Conservation (phyloP, 2,888 invertebrate genomes). For the Sipha maydis region DNA sequence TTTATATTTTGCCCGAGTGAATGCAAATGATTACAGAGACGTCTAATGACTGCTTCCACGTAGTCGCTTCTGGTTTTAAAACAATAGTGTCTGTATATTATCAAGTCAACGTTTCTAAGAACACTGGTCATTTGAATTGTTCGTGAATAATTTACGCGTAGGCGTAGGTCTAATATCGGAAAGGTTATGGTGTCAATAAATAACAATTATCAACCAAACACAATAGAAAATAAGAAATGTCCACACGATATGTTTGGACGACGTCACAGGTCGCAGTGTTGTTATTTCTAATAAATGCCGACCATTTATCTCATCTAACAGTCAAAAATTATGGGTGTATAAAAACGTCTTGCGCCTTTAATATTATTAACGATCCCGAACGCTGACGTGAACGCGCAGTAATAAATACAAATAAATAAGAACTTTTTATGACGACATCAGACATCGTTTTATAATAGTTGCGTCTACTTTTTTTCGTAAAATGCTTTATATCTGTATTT, state of each 20-base stretch:
- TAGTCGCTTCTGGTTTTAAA: too few relatives aligned
- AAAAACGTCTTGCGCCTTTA: constrained; percentile 8
- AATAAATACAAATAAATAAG: constrained; percentile 49
- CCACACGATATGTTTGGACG: not conserved
- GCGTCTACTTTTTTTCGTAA: not conserved
- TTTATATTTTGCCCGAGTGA: too few relatives aligned
- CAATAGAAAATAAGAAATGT: not conserved
- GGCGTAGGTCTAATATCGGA: too few relatives aligned
- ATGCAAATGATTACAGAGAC: too few relatives aligned
- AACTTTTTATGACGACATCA: constrained; percentile 40
- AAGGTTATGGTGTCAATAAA: too few relatives aligned
- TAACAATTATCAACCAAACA: not conserved
- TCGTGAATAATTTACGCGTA: too few relatives aligned
- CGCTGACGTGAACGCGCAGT: not conserved
- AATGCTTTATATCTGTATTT: not conserved
- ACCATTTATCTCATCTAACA: not conserved
- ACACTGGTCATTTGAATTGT: too few relatives aligned
- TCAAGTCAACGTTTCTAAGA: too few relatives aligned
- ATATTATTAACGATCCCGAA: constrained; percentile 33
- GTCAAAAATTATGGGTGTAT: constrained; percentile 7
- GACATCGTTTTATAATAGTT: not conserved
- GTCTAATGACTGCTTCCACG: too few relatives aligned
- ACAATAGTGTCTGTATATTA: too few relatives aligned
- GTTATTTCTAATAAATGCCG: constrained; percentile 33
- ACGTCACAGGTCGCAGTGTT: not conserved